Evolutionary conservation across 2,113 vertebrate species (phyloP).

Genomic region (Tachuris rubrigastra): DNA sequence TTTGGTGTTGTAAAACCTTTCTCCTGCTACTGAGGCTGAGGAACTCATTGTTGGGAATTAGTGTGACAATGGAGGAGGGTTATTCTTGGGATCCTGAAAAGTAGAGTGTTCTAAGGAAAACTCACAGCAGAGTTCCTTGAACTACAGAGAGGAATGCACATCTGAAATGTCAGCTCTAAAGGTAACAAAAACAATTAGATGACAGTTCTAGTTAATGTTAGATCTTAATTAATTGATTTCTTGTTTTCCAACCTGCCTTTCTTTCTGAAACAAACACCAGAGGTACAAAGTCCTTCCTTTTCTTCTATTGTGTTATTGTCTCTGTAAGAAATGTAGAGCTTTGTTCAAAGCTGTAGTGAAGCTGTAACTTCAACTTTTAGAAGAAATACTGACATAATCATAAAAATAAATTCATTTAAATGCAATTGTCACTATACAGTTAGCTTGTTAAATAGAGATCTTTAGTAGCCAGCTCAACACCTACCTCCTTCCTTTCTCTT

Average conservation of each 20-base stretch:
- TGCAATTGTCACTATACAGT: background rate
- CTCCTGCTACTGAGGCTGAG: background rate
- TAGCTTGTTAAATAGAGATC: background rate
- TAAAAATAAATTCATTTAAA: background rate
- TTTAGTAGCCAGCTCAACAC: background rate
- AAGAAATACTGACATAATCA: background rate
- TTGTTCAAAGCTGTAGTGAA: background rate
- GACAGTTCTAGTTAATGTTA: slow-evolving; percentile 13
- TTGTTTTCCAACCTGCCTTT: background rate
- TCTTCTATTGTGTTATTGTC: background rate
- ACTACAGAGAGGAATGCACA: background rate
- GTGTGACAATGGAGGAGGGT: slow-evolving; percentile 48
- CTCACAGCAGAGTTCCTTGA: background rate
- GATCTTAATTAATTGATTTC: slow-evolving; percentile 4
- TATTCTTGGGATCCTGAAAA: slow-evolving; percentile 5
- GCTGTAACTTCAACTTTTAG: background rate
- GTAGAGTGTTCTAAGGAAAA: background rate
- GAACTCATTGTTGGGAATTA: slow-evolving; percentile 42
- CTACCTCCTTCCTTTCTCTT: background rate
- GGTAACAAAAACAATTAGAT: slow-evolving; percentile 11
- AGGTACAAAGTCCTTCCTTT: background rate
- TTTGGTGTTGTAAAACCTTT: slow-evolving; percentile 21
- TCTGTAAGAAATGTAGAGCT: background rate
- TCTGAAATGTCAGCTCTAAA: slow-evolving; percentile 22
- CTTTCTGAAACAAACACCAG: background rate